These are phyloP conservation scores for Guaruba guarouba DNA, from an alignment of 2,113 vertebrate genomes.

Conservation along the genomic window DNA sequence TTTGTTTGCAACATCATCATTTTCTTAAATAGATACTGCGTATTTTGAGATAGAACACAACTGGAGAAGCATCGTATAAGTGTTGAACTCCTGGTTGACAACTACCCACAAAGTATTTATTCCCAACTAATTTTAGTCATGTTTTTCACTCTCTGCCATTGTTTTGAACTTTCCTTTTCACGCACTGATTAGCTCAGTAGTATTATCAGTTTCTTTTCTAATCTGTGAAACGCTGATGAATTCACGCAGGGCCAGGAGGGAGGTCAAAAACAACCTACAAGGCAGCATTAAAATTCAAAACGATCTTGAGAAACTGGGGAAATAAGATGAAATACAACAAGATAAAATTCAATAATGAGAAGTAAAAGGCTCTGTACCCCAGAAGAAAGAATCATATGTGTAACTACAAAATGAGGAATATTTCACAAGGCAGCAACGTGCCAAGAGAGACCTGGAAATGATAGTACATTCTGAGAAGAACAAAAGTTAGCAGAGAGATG, in stretches of 20 bases:
- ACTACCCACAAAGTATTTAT: background rate
- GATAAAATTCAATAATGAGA: slow-evolving; percentile 29
- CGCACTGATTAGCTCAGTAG: slow-evolving; percentile 8
- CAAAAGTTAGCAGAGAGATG: background rate
- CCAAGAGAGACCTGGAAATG: background rate
- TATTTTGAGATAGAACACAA: background rate
- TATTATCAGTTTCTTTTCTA: slow-evolving; percentile 23
- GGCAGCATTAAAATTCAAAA: slow-evolving; percentile 28
- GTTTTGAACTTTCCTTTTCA: slow-evolving; percentile 14
- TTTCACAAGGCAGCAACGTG: background rate
- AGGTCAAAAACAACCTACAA: background rate
- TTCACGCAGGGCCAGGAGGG: background rate
- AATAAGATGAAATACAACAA: slow-evolving; percentile 36
- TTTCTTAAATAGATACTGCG: background rate
- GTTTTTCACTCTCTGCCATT: background rate
- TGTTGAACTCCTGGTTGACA: background rate
- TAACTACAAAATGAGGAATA: slow-evolving; percentile 20
- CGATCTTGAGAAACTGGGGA: slow-evolving; percentile 6
- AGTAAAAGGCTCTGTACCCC: background rate
- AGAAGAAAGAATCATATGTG: background rate
- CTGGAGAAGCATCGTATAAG: background rate
- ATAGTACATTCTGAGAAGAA: background rate
- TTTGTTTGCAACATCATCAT: background rate
- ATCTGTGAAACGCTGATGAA: background rate
- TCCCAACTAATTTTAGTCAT: background rate